Conservation (phyloP, 2,888 invertebrate genomes). For the Autographa pulchrina region DNA sequence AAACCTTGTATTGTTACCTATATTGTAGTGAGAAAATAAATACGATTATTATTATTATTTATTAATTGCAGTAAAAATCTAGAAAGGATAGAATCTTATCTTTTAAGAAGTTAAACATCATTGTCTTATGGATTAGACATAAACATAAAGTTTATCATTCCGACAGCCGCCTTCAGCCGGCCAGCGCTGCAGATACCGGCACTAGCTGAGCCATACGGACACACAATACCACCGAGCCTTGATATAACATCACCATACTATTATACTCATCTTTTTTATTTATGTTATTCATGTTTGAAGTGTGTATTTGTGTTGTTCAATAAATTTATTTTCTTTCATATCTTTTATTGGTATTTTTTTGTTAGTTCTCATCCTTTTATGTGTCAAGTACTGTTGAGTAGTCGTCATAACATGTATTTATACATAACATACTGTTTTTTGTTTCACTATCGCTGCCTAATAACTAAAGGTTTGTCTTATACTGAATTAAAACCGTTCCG, state of each 20-base stretch:
- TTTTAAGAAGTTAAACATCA: neutral
- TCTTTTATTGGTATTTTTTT: neutral
- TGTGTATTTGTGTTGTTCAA: slow-evolving; percentile 4
- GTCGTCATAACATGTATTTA: neutral
- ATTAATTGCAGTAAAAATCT: no score
- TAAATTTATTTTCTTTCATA: neutral
- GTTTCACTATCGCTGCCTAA: neutral
- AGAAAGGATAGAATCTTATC: no score
- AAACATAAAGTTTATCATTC: neutral
- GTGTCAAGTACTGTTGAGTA: neutral
- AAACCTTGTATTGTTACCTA: no score
- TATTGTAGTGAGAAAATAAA: no score
- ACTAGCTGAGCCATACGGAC: slow-evolving; percentile 1
- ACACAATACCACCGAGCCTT: slow-evolving; percentile 3
- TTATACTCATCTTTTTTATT: neutral
- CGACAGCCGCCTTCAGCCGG: neutral
- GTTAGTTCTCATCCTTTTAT: neutral
- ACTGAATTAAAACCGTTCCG: neutral
- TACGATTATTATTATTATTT: no score
- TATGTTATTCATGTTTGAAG: neutral
- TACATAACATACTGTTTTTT: neutral
- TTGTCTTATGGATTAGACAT: neutral
- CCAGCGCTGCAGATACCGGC: slow-evolving; percentile 4
- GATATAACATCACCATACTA: neutral
- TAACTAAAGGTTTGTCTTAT: neutral